Evolutionary conservation across 64 coral and sea anemone genomes (phyloP), one percentile per base, ranked within the genome.

Genomic region (Anthopleura sola): DNA sequence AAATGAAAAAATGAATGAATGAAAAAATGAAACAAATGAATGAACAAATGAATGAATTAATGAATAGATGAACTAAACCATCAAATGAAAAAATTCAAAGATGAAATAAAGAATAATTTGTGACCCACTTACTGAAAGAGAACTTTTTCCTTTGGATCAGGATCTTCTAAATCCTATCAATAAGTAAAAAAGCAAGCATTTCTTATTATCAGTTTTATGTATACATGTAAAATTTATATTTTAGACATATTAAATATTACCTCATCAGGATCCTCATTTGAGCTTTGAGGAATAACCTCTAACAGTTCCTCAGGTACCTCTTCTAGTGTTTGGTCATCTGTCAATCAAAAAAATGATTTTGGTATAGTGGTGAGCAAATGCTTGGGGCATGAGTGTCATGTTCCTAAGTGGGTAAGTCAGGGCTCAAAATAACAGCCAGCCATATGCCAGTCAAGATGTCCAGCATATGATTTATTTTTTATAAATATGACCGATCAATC

Each of bases 71-170:
- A 44, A 44, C 9, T 6, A 44, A 44, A 8, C 9, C 4, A 6
- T 44, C 39, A 44, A 44, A 44, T 44, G 1, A 2, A 44, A 44
- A 44, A 44, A 44, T 62, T 62, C 3, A n/a, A 3, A 62, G 3
- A 62, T 62, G 3, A 62, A 62, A 24, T 6, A 62, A 62, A 24
- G 58, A 62, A 3, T 26, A 6, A 6, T 24, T 21, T 44, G 40
- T 44, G 40, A 44, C 40, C 76, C 20, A 79, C 76, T 79, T 39
- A 79, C 76, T 46, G 36, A 47, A 79, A 79, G 14, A 79, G 76
- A 48, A 46, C 37, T 46, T 79, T 79, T 48, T 79, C 76, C 47
- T 38, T 79, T 8, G 76, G 36, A 2, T 79, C 76, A 79, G 36
- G 3, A 79, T 79, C 76, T 71, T 71, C 76, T 47, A 48, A 44